These are phyloP conservation scores for Mythimna pallens DNA, from an alignment of 2,888 invertebrate genomes.

Conservation along the genomic window DNA sequence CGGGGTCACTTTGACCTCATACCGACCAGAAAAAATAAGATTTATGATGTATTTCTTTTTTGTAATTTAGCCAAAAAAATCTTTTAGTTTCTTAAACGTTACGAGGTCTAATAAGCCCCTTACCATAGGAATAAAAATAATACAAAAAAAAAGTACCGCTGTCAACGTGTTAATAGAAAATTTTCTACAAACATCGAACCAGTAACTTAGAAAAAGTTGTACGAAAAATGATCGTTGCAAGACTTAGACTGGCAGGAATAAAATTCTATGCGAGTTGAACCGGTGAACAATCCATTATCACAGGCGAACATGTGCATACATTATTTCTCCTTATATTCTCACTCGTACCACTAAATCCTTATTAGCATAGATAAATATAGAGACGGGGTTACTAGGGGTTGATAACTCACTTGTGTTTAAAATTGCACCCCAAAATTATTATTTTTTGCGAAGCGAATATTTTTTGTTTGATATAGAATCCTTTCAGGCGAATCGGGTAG, in stretches of 20 bases:
- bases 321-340: constrained; percentile 34
- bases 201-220: neutral
- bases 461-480: neutral
- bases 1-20: no score
- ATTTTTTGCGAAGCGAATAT: constrained; percentile 10
- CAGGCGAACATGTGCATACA: constrained; percentile 45
- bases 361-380: constrained; percentile 62
- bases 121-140: no score
- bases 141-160: no score
- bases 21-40: no score
- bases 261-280: constrained; percentile 14
- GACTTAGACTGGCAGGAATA: constrained; percentile 9
- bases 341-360: constrained; percentile 29
- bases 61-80: no score
- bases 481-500: neutral
- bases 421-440: constrained; percentile 28
- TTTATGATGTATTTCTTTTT: no score
- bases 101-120: no score
- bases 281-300: constrained; percentile 37
- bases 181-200: no score
- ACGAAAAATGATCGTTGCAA: neutral
- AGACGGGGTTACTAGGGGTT: constrained; percentile 26
- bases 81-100: no score
- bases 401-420: constrained; percentile 33
- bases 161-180: no score